Conservation (phyloP, 2,888 invertebrate genomes). For the Drosophila formosana region DNA sequence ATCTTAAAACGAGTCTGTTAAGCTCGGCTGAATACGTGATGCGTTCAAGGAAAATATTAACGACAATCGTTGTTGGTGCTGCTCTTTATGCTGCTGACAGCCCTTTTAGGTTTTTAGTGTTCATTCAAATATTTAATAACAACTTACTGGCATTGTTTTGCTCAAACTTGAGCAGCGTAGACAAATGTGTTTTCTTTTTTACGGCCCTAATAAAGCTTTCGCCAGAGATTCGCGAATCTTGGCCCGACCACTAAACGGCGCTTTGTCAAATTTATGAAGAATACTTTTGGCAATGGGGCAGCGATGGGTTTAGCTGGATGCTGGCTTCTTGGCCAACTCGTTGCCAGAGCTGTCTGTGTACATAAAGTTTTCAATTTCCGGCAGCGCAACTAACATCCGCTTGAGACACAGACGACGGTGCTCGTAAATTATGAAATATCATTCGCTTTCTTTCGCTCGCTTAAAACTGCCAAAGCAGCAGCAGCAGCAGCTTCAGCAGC, state of each 20-base stretch:
- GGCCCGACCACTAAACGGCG: conserved; percentile 1
- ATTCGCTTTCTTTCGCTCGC: conserved; percentile 12
- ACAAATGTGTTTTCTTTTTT: conserved; percentile 1
- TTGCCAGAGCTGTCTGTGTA: background rate
- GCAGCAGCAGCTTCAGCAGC: background rate
- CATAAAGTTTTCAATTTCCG: conserved; percentile 41
- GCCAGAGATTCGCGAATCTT: background rate
- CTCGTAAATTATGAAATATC: conserved; percentile 22
- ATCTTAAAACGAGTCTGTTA: background rate
- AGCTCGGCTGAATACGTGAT: background rate
- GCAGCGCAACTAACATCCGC: conserved; percentile 20
- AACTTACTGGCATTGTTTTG: background rate
- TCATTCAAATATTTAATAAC: conserved; percentile 3
- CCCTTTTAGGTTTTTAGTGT: background rate
- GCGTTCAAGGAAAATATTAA: background rate
- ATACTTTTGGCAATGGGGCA: background rate
- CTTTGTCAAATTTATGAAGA: background rate
- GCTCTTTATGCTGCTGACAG: background rate
- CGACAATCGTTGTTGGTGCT: background rate
- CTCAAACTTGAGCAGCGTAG: background rate
- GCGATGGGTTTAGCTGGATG: background rate
- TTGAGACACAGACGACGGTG: conserved; percentile 2
- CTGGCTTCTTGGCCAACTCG: background rate
- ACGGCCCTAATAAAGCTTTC: background rate
- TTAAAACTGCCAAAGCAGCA: conserved; percentile 7